A percentile compares a stretch with the other conserved stretches of the same genome.
phyloP scores from a whole-genome alignment of 2,113 vertebrate species.

The Tiliqua scincoides region DNA sequence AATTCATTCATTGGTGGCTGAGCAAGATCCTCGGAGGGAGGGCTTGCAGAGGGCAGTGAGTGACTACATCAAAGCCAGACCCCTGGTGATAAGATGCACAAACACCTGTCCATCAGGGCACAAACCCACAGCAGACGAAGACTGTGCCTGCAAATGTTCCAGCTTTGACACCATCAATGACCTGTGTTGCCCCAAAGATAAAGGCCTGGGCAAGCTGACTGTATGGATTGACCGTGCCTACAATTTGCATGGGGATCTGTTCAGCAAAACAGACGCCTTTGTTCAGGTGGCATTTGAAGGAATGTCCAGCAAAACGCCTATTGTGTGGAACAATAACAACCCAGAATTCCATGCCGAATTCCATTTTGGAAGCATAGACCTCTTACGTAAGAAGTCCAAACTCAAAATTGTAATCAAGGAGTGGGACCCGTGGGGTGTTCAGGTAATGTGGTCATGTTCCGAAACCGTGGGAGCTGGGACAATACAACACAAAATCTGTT shows the following conservation, averaged over 20 bases:
- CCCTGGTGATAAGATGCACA: conserved; percentile 63
- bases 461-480: no score
- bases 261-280: conserved; percentile 75
- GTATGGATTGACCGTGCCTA: conserved; percentile 66
- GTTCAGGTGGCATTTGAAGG: conserved; percentile 72
- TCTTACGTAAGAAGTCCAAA: conserved; percentile 53
- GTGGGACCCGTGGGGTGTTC: no score
- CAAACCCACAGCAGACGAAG: conserved; percentile 52
- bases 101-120: conserved; percentile 62
- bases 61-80: conserved; percentile 61
- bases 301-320: conserved; percentile 18
- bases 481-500: no score
- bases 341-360: conserved; percentile 75
- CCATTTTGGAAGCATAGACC: conserved; percentile 73
- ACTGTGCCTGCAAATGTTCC: conserved; percentile 82
- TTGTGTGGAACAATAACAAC: conserved; percentile 75
- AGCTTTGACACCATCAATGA: conserved; percentile 56
- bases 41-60: conserved; percentile 76
- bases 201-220: conserved; percentile 75
- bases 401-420: no score
- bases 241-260: conserved; percentile 78
- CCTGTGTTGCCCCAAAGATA: conserved; percentile 78
- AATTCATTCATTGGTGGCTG: conserved; percentile 76
- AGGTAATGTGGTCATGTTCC: no score
- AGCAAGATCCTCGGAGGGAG: conserved; percentile 28